A percentile compares a stretch with the other conserved stretches of the same genome.
Conservation (phyloP, 92 coral and sea anemone species). For the Porites rus region DNA sequence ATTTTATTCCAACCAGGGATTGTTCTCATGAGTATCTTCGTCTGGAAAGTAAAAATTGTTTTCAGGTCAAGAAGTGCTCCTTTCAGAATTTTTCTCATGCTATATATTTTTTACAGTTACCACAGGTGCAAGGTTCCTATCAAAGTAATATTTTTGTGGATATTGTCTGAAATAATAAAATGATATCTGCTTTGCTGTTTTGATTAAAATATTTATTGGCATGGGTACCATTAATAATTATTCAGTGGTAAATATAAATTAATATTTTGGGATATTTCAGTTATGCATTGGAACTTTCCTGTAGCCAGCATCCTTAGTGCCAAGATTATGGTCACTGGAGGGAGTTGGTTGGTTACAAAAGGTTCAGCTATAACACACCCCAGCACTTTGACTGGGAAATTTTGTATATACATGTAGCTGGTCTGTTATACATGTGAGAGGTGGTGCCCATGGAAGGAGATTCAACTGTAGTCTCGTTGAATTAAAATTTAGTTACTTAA, state of each 20-base stretch:
- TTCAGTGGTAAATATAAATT: too few relatives aligned
- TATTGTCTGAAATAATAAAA: not conserved
- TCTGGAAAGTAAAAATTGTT: not conserved
- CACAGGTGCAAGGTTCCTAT: not conserved
- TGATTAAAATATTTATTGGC: not conserved
- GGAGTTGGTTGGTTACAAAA: too few relatives aligned
- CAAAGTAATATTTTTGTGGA: not conserved
- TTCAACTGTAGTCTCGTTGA: too few relatives aligned
- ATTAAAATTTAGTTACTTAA: conserved; percentile 7
- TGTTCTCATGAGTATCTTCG: not conserved
- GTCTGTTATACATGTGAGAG: too few relatives aligned
- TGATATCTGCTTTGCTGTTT: conserved; percentile 26
- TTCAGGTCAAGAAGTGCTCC: not conserved
- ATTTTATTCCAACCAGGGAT: not conserved
- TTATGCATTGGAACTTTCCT: too few relatives aligned
- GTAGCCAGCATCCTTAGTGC: too few relatives aligned
- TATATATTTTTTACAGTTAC: not conserved
- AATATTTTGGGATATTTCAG: too few relatives aligned
- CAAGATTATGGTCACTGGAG: not conserved
- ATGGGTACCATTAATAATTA: not conserved
- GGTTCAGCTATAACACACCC: too few relatives aligned
- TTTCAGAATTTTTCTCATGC: not conserved
- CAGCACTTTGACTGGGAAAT: too few relatives aligned
- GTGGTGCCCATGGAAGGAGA: too few relatives aligned
- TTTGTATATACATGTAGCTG: too few relatives aligned